These are phyloP conservation scores for Diaperis boleti DNA, from an alignment of 2,888 invertebrate species.

Conservation along the genomic window DNA sequence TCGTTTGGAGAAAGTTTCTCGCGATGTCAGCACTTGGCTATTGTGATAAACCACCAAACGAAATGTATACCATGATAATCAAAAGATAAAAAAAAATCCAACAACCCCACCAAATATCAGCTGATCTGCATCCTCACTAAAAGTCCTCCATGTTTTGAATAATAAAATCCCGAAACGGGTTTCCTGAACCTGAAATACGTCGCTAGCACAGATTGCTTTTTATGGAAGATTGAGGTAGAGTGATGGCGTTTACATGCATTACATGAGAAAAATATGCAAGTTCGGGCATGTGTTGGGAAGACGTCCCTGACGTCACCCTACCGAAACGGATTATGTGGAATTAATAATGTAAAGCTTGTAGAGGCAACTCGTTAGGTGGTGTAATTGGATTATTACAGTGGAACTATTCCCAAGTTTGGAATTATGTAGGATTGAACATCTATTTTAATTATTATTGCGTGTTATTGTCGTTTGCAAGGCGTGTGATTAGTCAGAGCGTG, in stretches of 20 bases:
- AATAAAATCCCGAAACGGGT: slow-evolving; percentile 8
- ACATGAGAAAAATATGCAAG: neutral
- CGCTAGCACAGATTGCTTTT: neutral
- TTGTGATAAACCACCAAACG: neutral
- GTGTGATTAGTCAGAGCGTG: neutral
- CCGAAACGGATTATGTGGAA: neutral
- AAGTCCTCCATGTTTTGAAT: slow-evolving; percentile 4
- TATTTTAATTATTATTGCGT: slow-evolving; percentile 16
- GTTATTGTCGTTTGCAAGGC: neutral
- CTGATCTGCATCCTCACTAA: neutral
- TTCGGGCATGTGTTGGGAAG: too few relatives aligned
- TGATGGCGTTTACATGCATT: neutral
- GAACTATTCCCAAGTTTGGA: slow-evolving; percentile 7
- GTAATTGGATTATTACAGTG: slow-evolving; percentile 11
- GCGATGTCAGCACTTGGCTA: slow-evolving; percentile 4
- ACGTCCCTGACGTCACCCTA: neutral
- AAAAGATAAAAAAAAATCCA: neutral
- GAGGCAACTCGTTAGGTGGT: slow-evolving; percentile 1
- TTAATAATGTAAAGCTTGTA: neutral
- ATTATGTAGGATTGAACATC: slow-evolving; percentile 5
- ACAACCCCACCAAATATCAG: neutral
- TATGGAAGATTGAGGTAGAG: neutral
- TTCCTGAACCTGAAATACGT: slow-evolving; percentile 10
- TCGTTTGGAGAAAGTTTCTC: slow-evolving; percentile 9
- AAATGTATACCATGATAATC: too few relatives aligned